Base-by-base conservation (phyloP, 2,888 invertebrate species). In the Orthosia cruda region DNA sequence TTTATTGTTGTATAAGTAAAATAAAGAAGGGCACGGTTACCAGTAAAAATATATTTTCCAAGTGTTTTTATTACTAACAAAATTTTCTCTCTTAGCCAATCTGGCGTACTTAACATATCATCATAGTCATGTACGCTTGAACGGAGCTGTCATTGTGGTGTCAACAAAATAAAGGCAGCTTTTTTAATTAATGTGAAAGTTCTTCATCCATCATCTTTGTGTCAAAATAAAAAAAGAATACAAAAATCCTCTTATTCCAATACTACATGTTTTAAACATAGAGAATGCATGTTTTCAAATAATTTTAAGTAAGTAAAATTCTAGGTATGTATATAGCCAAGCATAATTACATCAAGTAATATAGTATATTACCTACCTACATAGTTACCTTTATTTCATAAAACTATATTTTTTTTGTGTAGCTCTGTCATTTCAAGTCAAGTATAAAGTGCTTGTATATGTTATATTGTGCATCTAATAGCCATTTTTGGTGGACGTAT, bases 361-460 rank as follows among this genome's bases (percentile, higher is more conserved):
- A n/a, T n/a, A n/a, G n/a, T n/a, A n/a, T n/a, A n/a, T n/a, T n/a
- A n/a, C n/a, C n/a, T n/a, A 40, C 4, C 40, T 40, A 7, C 9
- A 40, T 9, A 1, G 40, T 40, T 40, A 40, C 12, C 47, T 55
- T 49, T 49, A 26, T 62, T n/a, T 73, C 1, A 55, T 62, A n/a
- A 4, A 45, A 57, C 23, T 57, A 2, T 7, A n/a, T n/a, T 12
- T 40, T 66, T 3, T 9, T 11, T 16, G 15, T 13, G 4, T 26
- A 61, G 45, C 40, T 20, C 15, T 23, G 50, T n/a, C 16, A 23
- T 57, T n/a, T 13, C 7, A 7, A 16, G 26, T 62, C 45, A 52
- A 66, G 64, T 26, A 26, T 54, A 54, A 40, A 80, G 78, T 78
- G 81, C 67, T 54, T 63, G 74, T 63, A 49, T 67, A n/a, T 67